Percentiles rank a stretch among this genome's conserved stretches.
These are phyloP conservation scores for Spizella passerina DNA, from an alignment of 2,797 vertebrate genomes.

Conservation along the genomic window DNA sequence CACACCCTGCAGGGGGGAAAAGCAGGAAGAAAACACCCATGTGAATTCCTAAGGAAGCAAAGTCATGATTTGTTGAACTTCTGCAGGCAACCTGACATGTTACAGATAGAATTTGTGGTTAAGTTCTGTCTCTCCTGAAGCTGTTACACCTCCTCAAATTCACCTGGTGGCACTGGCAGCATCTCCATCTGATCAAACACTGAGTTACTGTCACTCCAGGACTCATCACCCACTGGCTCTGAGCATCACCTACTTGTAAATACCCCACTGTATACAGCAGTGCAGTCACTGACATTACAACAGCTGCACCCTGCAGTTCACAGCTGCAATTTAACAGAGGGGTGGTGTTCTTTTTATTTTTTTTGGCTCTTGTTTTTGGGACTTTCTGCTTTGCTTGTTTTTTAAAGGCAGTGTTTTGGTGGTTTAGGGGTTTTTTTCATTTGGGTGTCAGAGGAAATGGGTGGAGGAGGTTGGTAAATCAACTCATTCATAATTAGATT, in stretches of 20 bases:
- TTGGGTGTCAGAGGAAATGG: not conserved
- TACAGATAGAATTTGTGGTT: not conserved
- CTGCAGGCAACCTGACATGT: not conserved
- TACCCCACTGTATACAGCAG: not conserved
- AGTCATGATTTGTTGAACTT: not conserved
- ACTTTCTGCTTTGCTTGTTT: not conserved
- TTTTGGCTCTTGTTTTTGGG: not conserved
- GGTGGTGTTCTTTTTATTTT: too few relatives aligned
- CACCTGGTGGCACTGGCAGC: not conserved
- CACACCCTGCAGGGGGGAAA: slow-evolving; percentile 81
- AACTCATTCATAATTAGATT: not conserved
- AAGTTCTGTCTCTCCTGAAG: not conserved
- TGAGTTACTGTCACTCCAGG: not conserved
- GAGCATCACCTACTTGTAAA: not conserved
- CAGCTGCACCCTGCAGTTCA: not conserved
- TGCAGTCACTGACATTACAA: not conserved
- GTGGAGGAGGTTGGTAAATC: not conserved
- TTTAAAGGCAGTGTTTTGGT: not conserved
- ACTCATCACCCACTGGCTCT: not conserved
- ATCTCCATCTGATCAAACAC: not conserved
- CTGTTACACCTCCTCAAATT: not conserved
- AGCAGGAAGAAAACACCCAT: not conserved
- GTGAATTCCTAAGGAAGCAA: not conserved
- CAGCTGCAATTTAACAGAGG: not conserved
- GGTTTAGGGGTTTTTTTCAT: fast-evolving